Conservation (phyloP, 2,113 vertebrate genomes). For the Zootoca vivipara region DNA sequence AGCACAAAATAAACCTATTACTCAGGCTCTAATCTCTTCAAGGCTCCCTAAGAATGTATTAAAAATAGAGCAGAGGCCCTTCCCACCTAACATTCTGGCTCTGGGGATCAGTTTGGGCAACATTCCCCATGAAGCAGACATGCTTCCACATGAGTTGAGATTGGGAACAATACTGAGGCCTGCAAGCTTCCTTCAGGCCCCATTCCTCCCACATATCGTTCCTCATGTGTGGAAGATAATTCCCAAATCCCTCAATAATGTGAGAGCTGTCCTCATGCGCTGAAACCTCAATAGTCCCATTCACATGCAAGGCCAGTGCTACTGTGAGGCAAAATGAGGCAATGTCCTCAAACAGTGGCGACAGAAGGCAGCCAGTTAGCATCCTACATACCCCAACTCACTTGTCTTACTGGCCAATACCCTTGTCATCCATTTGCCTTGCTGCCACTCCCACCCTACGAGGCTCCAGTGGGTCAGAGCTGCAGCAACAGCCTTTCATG, state of each 20-base stretch:
- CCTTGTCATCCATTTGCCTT: too few species aligned
- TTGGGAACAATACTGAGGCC: too few species aligned
- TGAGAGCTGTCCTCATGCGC: neutral
- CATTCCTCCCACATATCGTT: neutral
- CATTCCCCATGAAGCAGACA: neutral
- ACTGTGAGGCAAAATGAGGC: too few species aligned
- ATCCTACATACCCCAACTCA: too few species aligned
- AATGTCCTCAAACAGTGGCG: too few species aligned
- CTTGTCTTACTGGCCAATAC: too few species aligned
- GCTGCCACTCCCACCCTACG: too few species aligned
- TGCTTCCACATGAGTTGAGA: too few species aligned
- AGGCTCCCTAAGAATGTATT: neutral
- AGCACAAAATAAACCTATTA: neutral
- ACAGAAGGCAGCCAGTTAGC: too few species aligned
- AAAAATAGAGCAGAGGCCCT: neutral
- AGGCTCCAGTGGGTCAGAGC: too few species aligned
- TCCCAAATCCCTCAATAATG: neutral
- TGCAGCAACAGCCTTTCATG: too few species aligned
- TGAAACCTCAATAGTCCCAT: neutral
- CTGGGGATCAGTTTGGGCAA: neutral
- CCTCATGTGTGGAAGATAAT: neutral
- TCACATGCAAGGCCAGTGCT: neutral
- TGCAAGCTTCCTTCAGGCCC: too few species aligned
- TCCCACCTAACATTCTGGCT: neutral
- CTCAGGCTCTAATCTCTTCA: neutral